Percentiles rank a stretch among this genome's conserved stretches.
Conservation (phyloP, 1,140 invertebrate genomes). For the Adoxophyes honmai region DNA sequence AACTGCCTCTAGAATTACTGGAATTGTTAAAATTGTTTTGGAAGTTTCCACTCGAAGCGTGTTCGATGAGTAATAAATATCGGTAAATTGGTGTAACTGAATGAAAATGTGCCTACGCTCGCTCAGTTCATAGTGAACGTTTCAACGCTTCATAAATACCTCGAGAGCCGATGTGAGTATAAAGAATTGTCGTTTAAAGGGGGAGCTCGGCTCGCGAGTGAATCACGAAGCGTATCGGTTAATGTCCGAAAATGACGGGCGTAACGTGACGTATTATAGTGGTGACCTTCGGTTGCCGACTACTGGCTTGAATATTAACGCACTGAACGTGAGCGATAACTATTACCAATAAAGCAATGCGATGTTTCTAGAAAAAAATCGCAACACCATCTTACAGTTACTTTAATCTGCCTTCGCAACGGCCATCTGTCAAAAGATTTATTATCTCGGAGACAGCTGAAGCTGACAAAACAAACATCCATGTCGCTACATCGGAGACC, state of each 20-base stretch:
- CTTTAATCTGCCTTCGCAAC: background rate
- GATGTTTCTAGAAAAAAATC: background rate
- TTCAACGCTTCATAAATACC: background rate
- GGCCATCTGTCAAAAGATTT: slow-evolving; percentile 3
- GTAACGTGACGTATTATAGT: slow-evolving; percentile 21
- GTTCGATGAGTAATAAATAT: background rate
- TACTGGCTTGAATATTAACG: slow-evolving; percentile 23
- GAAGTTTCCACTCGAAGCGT: background rate
- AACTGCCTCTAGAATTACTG: background rate
- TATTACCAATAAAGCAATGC: slow-evolving; percentile 3
- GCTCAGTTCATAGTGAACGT: background rate
- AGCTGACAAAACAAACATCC: background rate
- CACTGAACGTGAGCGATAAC: slow-evolving; percentile 6
- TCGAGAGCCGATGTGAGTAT: background rate
- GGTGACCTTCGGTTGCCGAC: slow-evolving; percentile 39
- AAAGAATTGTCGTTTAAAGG: background rate
- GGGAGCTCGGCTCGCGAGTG: slow-evolving; percentile 17
- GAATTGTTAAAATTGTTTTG: too few relatives aligned
- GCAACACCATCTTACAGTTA: background rate
- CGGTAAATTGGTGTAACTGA: background rate
- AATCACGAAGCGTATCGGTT: slow-evolving; percentile 47
- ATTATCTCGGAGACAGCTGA: background rate
- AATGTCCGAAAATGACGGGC: slow-evolving; percentile 41
- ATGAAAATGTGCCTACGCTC: background rate
- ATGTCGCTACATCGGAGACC: slow-evolving; percentile 22